phyloP scores from a whole-genome alignment of 1,140 invertebrate species.

The Anastrepha obliqua region DNA sequence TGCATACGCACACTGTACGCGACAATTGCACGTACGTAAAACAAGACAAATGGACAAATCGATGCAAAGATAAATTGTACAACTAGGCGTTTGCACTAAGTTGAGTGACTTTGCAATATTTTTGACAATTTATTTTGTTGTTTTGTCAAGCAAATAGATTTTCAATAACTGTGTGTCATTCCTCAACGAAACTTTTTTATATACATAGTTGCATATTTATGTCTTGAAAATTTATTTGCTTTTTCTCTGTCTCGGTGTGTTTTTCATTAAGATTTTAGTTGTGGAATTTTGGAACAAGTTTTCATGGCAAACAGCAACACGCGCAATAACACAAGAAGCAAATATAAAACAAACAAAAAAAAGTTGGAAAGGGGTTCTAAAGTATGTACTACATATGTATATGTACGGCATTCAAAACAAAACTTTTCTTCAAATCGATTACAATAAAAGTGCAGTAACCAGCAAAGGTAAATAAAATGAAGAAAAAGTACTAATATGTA shows the following conservation, averaged over 20 bases:
- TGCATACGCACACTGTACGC: background rate
- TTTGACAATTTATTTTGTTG: too few species aligned
- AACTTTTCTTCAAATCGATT: background rate
- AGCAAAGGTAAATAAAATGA: background rate
- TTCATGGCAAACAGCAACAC: too few species aligned
- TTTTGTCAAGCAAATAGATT: too few species aligned
- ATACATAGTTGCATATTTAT: background rate
- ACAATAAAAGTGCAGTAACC: background rate
- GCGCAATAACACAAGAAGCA: too few species aligned
- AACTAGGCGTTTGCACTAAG: slow-evolving; percentile 2
- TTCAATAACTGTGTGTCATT: background rate
- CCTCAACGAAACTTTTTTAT: background rate
- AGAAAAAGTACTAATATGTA: background rate
- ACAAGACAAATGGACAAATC: slow-evolving; percentile 29
- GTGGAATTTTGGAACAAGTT: too few species aligned
- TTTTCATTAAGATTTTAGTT: too few species aligned
- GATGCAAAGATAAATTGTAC: slow-evolving; percentile 5
- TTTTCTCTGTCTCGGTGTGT: too few species aligned
- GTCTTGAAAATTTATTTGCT: background rate
- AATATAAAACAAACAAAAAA: background rate
- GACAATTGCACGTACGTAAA: background rate
- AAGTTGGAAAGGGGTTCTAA: background rate
- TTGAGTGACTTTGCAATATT: background rate
- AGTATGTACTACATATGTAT: background rate
- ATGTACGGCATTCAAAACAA: background rate